Base-by-base conservation (phyloP, 1,140 invertebrate genomes). In the Brachionus angularis region DNA sequence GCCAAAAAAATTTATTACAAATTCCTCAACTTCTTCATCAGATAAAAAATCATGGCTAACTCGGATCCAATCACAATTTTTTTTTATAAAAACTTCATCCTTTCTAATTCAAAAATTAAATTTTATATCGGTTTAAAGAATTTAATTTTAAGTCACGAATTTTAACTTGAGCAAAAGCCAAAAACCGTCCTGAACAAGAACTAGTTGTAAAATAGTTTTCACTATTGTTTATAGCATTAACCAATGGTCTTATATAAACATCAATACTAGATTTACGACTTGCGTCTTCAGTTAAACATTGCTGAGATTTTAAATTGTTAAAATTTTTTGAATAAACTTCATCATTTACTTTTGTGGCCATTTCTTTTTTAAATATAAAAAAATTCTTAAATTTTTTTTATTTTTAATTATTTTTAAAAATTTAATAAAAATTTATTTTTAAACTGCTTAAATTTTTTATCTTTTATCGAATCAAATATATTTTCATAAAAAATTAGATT, bases 201-300 rank as follows among this genome's bases (percentile, higher is more conserved):
- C 62, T 67, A 29, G 62, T 67, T 8, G 62, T 67, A 34, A 67
- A 67, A 67, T 67, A 67, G n/a, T 67, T 49, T 47, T 46, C 18
- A 49, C 47, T 67, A 12, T 67, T 50, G 21, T 67, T 67, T 36
- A 67, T 47, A 23, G n/a, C 31, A 67, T 67, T 46, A 31, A 18
- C 21, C 2, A 67, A 29, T 0, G 62, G 16, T 50, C 36, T 27
- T 12, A 67, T 67, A 34, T 47, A 23, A 16, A 33, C 3, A 31
- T 67, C 62, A 47, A 67, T 47, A 33, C 62, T 67, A 8, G 62
- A 46, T 47, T 67, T 67, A 34, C 62, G 42, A 67, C 42, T 47
- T 1, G 62, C 62, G 39, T 67, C 62, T 36, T 49, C 23, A 12
- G n/a, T 50, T 3, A n/a, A 34, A 7, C 46, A 31, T 29, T 67